Base-by-base conservation (phyloP, 2,113 vertebrate species). In the Vombatus ursinus region DNA sequence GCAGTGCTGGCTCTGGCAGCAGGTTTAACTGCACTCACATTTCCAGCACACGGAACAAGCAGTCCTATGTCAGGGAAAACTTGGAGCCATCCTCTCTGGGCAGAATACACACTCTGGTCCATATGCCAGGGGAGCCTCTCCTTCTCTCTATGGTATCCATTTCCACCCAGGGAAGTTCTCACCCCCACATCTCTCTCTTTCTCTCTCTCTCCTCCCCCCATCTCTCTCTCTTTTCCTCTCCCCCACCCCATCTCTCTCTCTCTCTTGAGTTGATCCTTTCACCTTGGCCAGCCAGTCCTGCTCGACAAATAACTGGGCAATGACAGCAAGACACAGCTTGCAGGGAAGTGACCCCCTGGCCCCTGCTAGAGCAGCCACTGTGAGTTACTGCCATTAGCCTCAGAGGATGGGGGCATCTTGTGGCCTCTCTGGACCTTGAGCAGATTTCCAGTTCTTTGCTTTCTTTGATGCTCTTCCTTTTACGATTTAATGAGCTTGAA, bases 401-500 rank as follows among this genome's bases (percentile, higher is more conserved):
- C 47, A 31, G 31, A 93, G 90, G 54, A 91, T 0, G 0, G 93
- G 89, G 90, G 53, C 57, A 90, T 52, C 4, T 5, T 0, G 0
- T 52, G 92, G 93, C 97, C 93, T 96, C 8, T 0, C 52, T 48
- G 50, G 91, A 95, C 91, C 90, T 37, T 94, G 90, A 52, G 28
- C 77, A 0, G 95, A 49, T 44, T 37, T 49, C 11, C 44, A 51
- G 95, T 92, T 90, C 92, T 97, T 94, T 93, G 54, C 54, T 37
- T 84, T 90, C 90, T 49, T 96, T 48, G 50, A n/a, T 92, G 89
- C 44, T 8, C 61, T 89, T 8, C 89, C 48, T 92, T 68, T 49
- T 49, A 51, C n/a, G 95, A 92, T 61, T 95, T 95, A 96, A 96
- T 90, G 95, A 97, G 96, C 92, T 92, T 47, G 93, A 94, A 94